phyloP scores from a whole-genome alignment of 2,113 vertebrate genomes.

The Sarotherodon lohbergeri region DNA sequence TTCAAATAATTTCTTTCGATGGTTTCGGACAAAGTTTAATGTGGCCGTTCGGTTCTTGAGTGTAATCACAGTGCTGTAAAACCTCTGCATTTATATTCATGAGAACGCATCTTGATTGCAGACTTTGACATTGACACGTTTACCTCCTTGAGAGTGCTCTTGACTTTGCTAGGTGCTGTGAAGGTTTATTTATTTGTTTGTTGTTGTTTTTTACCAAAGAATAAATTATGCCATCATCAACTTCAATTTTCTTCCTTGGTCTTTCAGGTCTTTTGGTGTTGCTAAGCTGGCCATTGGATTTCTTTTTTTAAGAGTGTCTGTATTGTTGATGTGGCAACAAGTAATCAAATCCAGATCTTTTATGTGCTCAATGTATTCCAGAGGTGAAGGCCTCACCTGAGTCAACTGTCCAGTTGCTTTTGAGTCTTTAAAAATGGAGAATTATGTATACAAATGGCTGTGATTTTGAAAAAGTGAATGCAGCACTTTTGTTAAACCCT shows the following conservation, averaged over 20 bases:
- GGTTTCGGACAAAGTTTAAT: too few relatives aligned
- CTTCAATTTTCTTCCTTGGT: background rate
- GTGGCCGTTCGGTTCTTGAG: background rate
- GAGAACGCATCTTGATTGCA: background rate
- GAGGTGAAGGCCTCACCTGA: background rate
- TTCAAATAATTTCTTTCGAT: background rate
- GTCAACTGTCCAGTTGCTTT: background rate
- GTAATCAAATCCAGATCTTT: background rate
- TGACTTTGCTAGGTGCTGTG: background rate
- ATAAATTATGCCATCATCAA: background rate
- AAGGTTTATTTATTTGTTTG: background rate
- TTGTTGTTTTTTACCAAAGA: background rate
- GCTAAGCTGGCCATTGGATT: background rate
- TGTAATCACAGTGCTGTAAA: background rate
- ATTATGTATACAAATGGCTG: background rate
- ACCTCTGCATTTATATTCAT: background rate
- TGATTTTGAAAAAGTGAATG: background rate
- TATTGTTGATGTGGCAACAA: background rate
- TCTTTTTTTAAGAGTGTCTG: background rate
- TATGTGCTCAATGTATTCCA: background rate
- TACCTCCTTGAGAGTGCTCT: background rate
- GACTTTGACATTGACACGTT: background rate
- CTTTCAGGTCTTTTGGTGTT: background rate
- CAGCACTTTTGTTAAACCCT: background rate
- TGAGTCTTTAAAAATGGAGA: background rate